These are phyloP conservation scores for Invenusta paracnida DNA, from an alignment of 2,888 invertebrate genomes.

Conservation along the genomic window DNA sequence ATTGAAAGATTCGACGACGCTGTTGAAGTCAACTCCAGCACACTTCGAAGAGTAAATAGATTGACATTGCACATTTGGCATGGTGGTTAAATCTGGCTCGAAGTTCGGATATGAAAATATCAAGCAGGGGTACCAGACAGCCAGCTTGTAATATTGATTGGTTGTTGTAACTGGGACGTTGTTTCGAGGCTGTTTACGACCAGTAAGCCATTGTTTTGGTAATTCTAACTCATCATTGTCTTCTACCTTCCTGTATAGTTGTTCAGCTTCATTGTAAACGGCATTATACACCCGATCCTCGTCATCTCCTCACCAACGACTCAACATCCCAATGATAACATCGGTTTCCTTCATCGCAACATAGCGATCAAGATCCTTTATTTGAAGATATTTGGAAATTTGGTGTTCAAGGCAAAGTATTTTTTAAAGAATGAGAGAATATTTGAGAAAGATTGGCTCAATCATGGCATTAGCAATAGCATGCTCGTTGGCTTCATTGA, in stretches of 20 bases:
- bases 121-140: not conserved
- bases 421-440: not conserved
- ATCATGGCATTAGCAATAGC: slow-evolving; percentile 5
- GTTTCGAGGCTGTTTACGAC: slow-evolving; percentile 10
- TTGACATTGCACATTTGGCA: slow-evolving; percentile 1
- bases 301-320: not conserved
- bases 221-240: slow-evolving; percentile 5
- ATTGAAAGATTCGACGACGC: not conserved
- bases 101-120: slow-evolving; percentile 10
- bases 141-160: not conserved
- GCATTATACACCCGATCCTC: slow-evolving; percentile 11
- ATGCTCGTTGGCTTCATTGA: slow-evolving; percentile 8
- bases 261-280: slow-evolving; percentile 23
- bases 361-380: not conserved
- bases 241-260: slow-evolving; percentile 23
- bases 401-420: not conserved
- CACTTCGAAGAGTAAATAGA: slow-evolving; percentile 6
- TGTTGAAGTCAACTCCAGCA: slow-evolving; percentile 2
- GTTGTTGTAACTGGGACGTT: not conserved
- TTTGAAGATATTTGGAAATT: not conserved
- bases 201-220: not conserved
- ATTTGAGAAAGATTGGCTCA: not conserved
- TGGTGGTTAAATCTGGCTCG: slow-evolving; percentile 13
- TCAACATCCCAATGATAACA: slow-evolving; percentile 11
- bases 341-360: slow-evolving; percentile 2